phyloP scores from a whole-genome alignment of 2,113 vertebrate species.

The Odocoileus hemionus region DNA sequence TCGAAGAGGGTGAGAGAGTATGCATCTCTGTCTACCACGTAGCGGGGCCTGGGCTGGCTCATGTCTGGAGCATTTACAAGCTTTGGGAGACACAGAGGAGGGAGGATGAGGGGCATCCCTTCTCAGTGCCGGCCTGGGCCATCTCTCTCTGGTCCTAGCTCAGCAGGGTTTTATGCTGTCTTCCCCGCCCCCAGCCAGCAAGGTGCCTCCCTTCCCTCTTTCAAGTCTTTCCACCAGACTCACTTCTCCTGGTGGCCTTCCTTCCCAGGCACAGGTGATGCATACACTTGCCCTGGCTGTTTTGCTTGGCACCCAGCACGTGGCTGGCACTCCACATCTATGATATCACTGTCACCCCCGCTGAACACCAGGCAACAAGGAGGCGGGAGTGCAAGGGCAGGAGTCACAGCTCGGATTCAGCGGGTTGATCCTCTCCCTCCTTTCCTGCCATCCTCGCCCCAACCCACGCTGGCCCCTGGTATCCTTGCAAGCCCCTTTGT shows the following conservation, averaged over 20 bases:
- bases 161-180: slow-evolving; percentile 55
- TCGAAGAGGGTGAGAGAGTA: slow-evolving; percentile 89
- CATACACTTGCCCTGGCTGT: slow-evolving; percentile 64
- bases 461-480: no score
- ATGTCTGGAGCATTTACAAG: slow-evolving; percentile 76
- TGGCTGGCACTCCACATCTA: slow-evolving; percentile 57
- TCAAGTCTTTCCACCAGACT: slow-evolving; percentile 44
- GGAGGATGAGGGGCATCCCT: slow-evolving; percentile 32
- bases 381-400: slow-evolving; percentile 10
- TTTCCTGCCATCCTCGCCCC: background rate
- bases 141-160: background rate
- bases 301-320: slow-evolving; percentile 59
- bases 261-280: slow-evolving; percentile 61
- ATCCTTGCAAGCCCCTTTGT: background rate
- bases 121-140: background rate
- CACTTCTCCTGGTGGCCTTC: slow-evolving; percentile 60
- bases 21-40: slow-evolving; percentile 85
- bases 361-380: background rate
- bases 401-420: background rate
- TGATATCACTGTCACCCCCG: slow-evolving; percentile 62
- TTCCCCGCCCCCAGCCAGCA: slow-evolving; percentile 49
- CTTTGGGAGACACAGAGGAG: slow-evolving; percentile 58
- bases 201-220: slow-evolving; percentile 68
- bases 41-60: slow-evolving; percentile 85
- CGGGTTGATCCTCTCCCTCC: rapidly evolving